Base-by-base conservation (phyloP, 2,888 invertebrate genomes). In the Machimus atricapillus region DNA sequence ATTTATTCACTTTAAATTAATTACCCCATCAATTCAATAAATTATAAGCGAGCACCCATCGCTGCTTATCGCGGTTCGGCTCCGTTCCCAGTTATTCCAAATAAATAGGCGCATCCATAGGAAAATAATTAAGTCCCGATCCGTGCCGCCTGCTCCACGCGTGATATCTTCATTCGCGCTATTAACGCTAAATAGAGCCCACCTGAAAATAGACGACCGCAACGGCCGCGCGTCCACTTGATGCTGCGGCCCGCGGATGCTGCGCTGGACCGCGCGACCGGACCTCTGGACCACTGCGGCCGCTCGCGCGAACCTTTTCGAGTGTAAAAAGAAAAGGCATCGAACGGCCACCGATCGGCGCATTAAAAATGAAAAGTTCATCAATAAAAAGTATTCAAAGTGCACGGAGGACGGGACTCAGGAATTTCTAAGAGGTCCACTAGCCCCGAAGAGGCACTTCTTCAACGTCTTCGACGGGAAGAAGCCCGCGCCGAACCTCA, bases 1-100 rank as follows among this genome's bases (percentile, higher is more conserved):
- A 89, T 89, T 89, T 89, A 89, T 89, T 89, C 89, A 88, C 88
- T 88, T 89, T 88, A 89, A 90, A 89, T 90, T 90, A 90, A 90
- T 90, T 90, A 89, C 89, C 88, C 87, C 88, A 89, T 89, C 89
- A 90, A 90, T 89, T 90, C 89, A 88, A 89, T 89, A 89, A 89
- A 89, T 89, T 89, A 89, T 89, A 88, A 85, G 78, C 78, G 86
- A 87, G 89, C 89, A 89, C 86, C 86, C 86, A 86, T 86, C 78
- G 31, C 76, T 40, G 23, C 40, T 78, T 86, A 86, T 86, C 86
- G 43, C 23, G 52, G 27, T 16, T 43, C 43, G 27, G 12, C 73
- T 43, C 74, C 27, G 31, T 52, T 85, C 43, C 74, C 43, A 58
- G 73, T 46, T 85, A 74, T 52, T 27, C 27, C 74, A 74, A 85